A percentile compares a stretch with the other conserved stretches of the same genome.
Conservation (phyloP, 2,888 invertebrate species). For the Orchestes rusci region DNA sequence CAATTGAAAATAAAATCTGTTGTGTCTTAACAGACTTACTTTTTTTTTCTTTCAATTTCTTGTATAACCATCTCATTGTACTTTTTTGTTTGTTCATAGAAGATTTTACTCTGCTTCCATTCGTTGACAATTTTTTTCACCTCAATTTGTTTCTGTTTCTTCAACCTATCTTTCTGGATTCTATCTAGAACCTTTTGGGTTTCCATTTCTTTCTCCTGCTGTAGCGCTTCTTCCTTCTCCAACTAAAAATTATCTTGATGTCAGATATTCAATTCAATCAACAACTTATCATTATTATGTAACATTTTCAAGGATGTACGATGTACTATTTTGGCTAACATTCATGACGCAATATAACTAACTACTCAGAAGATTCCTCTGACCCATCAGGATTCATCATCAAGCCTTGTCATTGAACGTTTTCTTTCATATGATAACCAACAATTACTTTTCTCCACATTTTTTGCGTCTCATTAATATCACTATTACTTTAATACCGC, state of each 20-base stretch:
- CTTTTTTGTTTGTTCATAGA: conserved; percentile 19
- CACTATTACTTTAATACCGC: too few relatives aligned
- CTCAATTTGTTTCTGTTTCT: conserved; percentile 31
- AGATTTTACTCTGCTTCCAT: conserved; percentile 24
- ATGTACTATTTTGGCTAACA: too few relatives aligned
- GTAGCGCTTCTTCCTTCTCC: conserved; percentile 38
- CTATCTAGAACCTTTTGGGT: conserved; percentile 21
- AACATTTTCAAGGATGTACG: too few relatives aligned
- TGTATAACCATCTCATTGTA: conserved; percentile 15
- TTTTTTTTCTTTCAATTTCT: conserved; percentile 22
- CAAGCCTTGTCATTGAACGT: too few relatives aligned
- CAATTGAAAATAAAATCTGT: neutral
- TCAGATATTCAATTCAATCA: conserved; percentile 4
- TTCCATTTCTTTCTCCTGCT: conserved; percentile 29
- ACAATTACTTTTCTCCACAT: too few relatives aligned
- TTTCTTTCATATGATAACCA: too few relatives aligned
- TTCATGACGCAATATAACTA: too few relatives aligned
- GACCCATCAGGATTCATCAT: too few relatives aligned
- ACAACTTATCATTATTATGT: conserved; percentile 3
- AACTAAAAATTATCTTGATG: conserved; percentile 17
- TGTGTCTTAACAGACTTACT: conserved; percentile 10
- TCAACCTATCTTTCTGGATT: conserved; percentile 29
- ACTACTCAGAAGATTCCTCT: too few relatives aligned
- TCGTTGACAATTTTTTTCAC: conserved; percentile 29
- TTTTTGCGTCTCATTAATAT: too few relatives aligned